Conservation (phyloP, 2,797 vertebrate genomes). For the Intellagama lesueurii region DNA sequence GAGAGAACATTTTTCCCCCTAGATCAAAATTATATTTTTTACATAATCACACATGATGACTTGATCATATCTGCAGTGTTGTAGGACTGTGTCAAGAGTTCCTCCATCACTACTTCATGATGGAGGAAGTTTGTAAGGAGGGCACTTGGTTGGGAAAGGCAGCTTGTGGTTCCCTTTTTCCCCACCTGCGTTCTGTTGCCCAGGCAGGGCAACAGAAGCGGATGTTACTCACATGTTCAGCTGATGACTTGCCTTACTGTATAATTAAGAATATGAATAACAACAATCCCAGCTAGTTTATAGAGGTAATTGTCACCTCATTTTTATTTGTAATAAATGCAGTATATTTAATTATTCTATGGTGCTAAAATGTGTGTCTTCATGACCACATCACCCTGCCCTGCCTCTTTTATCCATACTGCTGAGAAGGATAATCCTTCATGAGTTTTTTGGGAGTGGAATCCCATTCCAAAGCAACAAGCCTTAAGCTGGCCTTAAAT, state of each 20-base stretch:
- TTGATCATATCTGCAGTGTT: neutral
- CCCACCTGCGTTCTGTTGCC: neutral
- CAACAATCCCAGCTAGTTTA: neutral
- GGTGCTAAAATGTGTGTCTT: neutral
- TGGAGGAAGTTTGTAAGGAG: neutral
- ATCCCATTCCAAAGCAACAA: neutral
- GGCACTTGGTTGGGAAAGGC: neutral
- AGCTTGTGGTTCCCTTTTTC: neutral
- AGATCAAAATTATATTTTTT: neutral
- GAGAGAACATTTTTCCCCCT: neutral
- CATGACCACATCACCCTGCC: no score
- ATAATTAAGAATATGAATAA: constrained; percentile 14
- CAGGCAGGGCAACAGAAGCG: constrained; percentile 15
- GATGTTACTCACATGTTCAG: neutral
- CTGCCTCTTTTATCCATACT: no score
- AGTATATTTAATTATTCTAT: neutral
- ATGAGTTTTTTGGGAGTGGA: no score
- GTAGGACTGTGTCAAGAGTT: no score
- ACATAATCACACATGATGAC: neutral
- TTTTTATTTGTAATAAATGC: neutral
- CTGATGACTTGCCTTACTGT: neutral
- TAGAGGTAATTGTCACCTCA: neutral
- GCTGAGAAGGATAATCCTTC: neutral
- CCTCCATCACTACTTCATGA: no score
- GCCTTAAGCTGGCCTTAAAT: neutral